Evolutionary conservation across 1,140 invertebrate species (phyloP).

Genomic region (Cheumatopsyche charites): DNA sequence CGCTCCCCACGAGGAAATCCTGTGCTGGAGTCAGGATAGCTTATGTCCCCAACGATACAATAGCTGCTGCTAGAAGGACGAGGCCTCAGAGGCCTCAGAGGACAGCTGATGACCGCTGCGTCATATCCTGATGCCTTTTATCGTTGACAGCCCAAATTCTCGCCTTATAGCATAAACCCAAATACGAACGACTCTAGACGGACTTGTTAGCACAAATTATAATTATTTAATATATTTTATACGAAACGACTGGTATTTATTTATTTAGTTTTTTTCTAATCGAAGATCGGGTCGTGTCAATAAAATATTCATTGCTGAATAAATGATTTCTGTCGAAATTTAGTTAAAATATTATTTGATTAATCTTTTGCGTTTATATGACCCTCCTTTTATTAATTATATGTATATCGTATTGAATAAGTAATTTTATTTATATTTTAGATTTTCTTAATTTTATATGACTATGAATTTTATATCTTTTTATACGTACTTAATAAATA

Average conservation of each 20-base stretch:
- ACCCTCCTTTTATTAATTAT: not conserved
- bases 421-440: not conserved
- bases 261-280: constrained; percentile 15
- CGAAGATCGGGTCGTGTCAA: not conserved
- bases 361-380: not conserved
- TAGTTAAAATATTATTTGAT: not conserved
- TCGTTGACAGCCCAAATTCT: constrained; percentile 36
- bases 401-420: not conserved
- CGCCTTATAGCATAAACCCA: constrained; percentile 40
- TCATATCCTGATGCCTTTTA: constrained; percentile 69
- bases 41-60: constrained; percentile 87
- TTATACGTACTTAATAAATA: not conserved
- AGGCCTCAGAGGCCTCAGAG: constrained; percentile 58
- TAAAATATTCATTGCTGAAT: too few species aligned
- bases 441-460: too few species aligned
- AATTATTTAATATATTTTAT: constrained; percentile 13
- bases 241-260: constrained; percentile 36
- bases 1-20: constrained; percentile 77
- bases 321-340: too few species aligned
- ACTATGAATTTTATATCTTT: not conserved
- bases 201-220: constrained; percentile 29
- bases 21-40: constrained; percentile 87
- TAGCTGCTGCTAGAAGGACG: constrained; percentile 76
- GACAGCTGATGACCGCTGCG: constrained; percentile 68
- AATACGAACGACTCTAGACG: constrained; percentile 38